Base-by-base conservation (phyloP, 2,888 invertebrate species). In the Litoditis marina region DNA sequence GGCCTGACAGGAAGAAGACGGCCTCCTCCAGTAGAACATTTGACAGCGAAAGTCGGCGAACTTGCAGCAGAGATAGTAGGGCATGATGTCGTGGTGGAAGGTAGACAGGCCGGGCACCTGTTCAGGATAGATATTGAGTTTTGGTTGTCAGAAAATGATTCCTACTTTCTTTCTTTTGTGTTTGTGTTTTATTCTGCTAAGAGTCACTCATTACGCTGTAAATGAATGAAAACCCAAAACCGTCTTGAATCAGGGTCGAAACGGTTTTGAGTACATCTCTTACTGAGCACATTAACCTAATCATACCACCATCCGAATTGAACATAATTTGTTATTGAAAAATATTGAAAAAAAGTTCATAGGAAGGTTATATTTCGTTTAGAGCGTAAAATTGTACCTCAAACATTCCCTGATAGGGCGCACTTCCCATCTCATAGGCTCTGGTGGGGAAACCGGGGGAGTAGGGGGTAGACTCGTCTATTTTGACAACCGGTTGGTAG, bases 41-140 rank as follows among this genome's bases (percentile, higher is more conserved):
- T 92, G 92, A 86, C 94, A 92, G 82, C 94, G 95, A 49, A 93
- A 92, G 25, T 94, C 91, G 0, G 91, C 88, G 93, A 94, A 95
- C 81, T 89, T 86, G 82, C 96, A 96, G 83, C 96, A 96, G 69
- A 91, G 88, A 83, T 92, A 94, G 86, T 91, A 92, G 0, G 95
- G 93, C 71, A 91, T 89, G 85, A 92, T 89, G 80, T 96, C 96
- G 82, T 94, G 91, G 86, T 90, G 91, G 92, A 94, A 96, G 83
- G 93, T 91, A 2, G 94, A 94, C 59, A 95, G 84, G 0, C 91
- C 91, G 2, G 96, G 95, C 0, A 92, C 90, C 84, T 84, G n/a
- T n/a, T n/a, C n/a, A n/a, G n/a, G n/a, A n/a, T n/a, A n/a, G n/a
- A n/a, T n/a, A n/a, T n/a, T n/a, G n/a, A n/a, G n/a, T n/a, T n/a